Evolutionary conservation across 2,888 invertebrate genomes (phyloP).

Genomic region (Ophioninae sp.): DNA sequence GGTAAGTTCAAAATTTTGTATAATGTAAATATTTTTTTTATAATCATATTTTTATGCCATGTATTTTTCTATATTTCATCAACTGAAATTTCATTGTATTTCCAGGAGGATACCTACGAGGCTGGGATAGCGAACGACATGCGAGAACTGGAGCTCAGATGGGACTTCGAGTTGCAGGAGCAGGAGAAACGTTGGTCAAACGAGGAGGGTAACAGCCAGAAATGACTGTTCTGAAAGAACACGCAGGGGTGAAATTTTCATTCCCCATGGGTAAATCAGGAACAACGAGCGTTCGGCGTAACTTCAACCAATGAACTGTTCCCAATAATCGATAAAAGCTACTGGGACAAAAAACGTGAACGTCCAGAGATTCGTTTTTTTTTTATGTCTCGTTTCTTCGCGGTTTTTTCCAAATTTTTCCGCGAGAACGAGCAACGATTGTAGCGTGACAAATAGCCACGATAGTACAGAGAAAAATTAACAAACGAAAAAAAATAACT

Average conservation of each 20-base stretch:
- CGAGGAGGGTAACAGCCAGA: constrained; percentile 82
- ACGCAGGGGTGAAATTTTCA: constrained; percentile 8
- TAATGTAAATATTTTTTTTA: too few species aligned
- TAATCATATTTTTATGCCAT: too few species aligned
- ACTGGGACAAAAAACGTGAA: background rate
- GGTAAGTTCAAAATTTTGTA: too few species aligned
- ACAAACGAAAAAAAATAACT: constrained; percentile 45
- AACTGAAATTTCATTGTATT: background rate
- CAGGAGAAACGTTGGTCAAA: constrained; percentile 85
- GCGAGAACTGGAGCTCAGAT: constrained; percentile 85
- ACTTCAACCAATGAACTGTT: background rate
- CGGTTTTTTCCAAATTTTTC: constrained; percentile 3
- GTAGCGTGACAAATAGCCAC: background rate
- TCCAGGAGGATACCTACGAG: constrained; percentile 84
- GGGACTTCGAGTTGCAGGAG: constrained; percentile 86
- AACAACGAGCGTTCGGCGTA: background rate
- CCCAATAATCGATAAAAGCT: background rate
- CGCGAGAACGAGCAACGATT: constrained; percentile 4
- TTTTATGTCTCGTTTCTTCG: background rate
- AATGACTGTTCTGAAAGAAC: constrained; percentile 68
- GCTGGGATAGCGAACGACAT: constrained; percentile 87
- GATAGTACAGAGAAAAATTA: constrained; percentile 9
- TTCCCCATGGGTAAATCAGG: background rate
- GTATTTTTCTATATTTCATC: too few species aligned
- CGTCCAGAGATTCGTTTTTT: background rate